phyloP scores from a whole-genome alignment of 2,888 invertebrate genomes.

The Drosophila limbata region DNA sequence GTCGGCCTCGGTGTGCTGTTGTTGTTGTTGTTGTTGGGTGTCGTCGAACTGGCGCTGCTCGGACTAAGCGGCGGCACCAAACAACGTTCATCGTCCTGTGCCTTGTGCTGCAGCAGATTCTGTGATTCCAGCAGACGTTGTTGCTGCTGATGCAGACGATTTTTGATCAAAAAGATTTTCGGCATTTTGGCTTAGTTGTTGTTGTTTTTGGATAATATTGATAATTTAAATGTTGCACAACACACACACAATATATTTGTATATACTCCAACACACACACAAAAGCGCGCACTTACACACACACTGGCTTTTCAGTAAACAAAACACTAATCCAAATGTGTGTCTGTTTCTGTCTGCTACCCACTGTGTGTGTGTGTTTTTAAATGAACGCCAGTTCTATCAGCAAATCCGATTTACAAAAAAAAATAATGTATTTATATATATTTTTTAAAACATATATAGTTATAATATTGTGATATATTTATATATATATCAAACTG shows the following conservation, averaged over 20 bases:
- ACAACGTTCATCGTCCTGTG: slow-evolving; percentile 86
- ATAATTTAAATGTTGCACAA: slow-evolving; percentile 5
- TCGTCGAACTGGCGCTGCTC: slow-evolving; percentile 47
- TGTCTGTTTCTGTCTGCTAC: slow-evolving; percentile 65
- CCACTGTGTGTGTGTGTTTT: slow-evolving; percentile 41
- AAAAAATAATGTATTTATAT: slow-evolving; percentile 20
- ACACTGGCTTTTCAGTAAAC: slow-evolving; percentile 63
- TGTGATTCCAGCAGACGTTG: slow-evolving; percentile 93
- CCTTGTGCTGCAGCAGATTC: slow-evolving; percentile 90
- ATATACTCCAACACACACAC: slow-evolving; percentile 10
- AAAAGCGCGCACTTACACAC: slow-evolving; percentile 24
- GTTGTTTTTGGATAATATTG: slow-evolving; percentile 17
- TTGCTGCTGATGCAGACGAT: slow-evolving; percentile 96
- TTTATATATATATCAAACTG: neutral
- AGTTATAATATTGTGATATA: neutral
- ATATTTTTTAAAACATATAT: slow-evolving; percentile 12
- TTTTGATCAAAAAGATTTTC: slow-evolving; percentile 96
- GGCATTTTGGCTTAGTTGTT: slow-evolving; percentile 88
- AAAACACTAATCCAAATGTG: slow-evolving; percentile 83
- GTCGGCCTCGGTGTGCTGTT: slow-evolving; percentile 33
- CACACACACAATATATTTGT: neutral
- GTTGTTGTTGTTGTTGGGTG: slow-evolving; percentile 5
- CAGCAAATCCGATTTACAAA: slow-evolving; percentile 25
- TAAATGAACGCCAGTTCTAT: slow-evolving; percentile 44
- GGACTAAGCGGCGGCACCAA: slow-evolving; percentile 88